A percentile compares a stretch with the other conserved stretches of the same genome.
Evolutionary conservation across 2,113 vertebrate species (phyloP).

Genomic region (Actenoides hombroni): DNA sequence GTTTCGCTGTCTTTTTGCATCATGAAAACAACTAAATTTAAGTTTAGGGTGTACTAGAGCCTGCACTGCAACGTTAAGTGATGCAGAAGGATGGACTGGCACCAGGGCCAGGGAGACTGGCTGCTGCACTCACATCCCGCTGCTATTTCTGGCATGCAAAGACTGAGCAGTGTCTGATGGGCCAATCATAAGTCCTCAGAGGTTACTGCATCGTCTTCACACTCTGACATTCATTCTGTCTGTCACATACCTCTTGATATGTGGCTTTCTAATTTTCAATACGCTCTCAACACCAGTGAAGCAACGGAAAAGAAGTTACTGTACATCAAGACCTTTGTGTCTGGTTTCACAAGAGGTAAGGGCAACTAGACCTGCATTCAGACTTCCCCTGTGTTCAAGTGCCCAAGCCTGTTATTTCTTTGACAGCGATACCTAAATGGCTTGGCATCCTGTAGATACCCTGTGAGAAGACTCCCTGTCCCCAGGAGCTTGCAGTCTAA

Average conservation of each 20-base stretch:
- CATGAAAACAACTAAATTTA: neutral
- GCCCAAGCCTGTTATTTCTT: neutral
- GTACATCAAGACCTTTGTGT: neutral
- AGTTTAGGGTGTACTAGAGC: neutral
- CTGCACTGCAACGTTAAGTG: neutral
- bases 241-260: neutral
- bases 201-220: neutral
- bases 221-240: neutral
- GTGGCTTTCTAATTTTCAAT: neutral
- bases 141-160: constrained; percentile 15
- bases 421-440: neutral
- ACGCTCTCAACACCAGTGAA: neutral
- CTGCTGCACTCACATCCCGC: neutral
- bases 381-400: neutral
- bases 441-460: neutral
- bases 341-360: neutral
- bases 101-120: neutral
- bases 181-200: constrained; percentile 22
- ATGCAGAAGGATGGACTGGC: neutral
- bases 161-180: neutral
- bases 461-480: neutral
- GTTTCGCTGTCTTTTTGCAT: neutral
- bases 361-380: rapidly evolving
- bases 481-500: neutral
- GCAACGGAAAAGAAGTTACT: neutral